A percentile compares a stretch with the other conserved stretches of the same genome.
These are phyloP conservation scores for Habroteleia sp. DNA, from an alignment of 2,888 invertebrate genomes.

Conservation along the genomic window DNA sequence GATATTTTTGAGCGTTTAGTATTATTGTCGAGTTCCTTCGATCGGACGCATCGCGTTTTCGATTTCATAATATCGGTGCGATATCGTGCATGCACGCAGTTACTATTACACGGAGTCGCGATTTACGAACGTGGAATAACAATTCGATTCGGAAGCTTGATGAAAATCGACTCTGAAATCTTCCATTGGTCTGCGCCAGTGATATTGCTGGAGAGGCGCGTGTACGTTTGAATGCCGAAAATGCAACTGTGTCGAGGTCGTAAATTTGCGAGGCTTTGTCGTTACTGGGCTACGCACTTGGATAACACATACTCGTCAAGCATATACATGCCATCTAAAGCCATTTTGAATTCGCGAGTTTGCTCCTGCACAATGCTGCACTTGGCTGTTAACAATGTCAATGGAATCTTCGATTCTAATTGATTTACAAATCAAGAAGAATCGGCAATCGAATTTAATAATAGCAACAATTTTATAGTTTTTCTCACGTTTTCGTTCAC, in stretches of 20 bases:
- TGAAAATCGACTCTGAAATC: slow-evolving; percentile 61
- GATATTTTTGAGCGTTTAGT: slow-evolving; percentile 11
- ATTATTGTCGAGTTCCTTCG: slow-evolving; percentile 28
- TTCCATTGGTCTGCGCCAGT: slow-evolving; percentile 34
- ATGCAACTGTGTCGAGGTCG: slow-evolving; percentile 61
- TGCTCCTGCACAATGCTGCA: slow-evolving; percentile 26
- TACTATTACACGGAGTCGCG: slow-evolving; percentile 51
- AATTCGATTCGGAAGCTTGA: slow-evolving; percentile 68
- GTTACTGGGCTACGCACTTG: slow-evolving; percentile 35
- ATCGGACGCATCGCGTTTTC: slow-evolving; percentile 33
- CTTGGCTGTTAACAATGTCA: slow-evolving; percentile 23
- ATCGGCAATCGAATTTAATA: no score
- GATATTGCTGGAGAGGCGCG: slow-evolving; percentile 21
- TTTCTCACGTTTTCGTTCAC: no score
- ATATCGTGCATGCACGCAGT: slow-evolving; percentile 46
- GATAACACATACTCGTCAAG: slow-evolving; percentile 10
- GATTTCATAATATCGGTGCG: slow-evolving; percentile 56
- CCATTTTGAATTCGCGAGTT: slow-evolving; percentile 46
- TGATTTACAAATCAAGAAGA: no score
- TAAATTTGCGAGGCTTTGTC: slow-evolving; percentile 55
- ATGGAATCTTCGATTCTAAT: slow-evolving; percentile 35
- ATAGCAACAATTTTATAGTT: no score
- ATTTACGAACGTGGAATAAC: slow-evolving; percentile 67
- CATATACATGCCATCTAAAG: slow-evolving; percentile 1
- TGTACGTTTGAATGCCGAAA: slow-evolving; percentile 47